Evolutionary conservation across 2,797 vertebrate genomes (phyloP), one percentile per base, ranked within the genome.

Genomic region (Myotis planiceps): DNA sequence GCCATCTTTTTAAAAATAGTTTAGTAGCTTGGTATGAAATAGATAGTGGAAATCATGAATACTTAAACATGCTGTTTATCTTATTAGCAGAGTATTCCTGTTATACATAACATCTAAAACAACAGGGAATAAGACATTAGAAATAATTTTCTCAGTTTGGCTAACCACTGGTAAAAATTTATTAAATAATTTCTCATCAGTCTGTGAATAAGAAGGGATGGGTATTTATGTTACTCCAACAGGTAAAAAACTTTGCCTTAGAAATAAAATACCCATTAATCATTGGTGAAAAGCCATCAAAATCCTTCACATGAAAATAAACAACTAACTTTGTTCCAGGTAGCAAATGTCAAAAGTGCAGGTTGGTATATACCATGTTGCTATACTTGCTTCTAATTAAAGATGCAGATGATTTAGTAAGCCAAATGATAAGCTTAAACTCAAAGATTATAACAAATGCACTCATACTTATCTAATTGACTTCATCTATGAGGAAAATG

Each of bases 101-200:
- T 93, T 93, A 89, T n/a, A 69, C 5, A 60, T 74, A 90, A 79
- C 19, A 95, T 34, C 47, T 65, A 15, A 47, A 95, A 90, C 55
- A 83, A 86, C n/a, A 85, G 51, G 47, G 15, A 68, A 92, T 39
- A 75, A 32, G 37, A 76, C 51, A 84, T 91, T 93, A 94, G 29
- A 80, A 66, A 90, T 0, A 81, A 81, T 95, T 96, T 92, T 96
- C 86, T 96, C 65, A 89, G 42, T 96, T 95, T 78, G 53, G 12
- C 63, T 87, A 95, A 94, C 51, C 21, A 76, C 10, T 87, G 49
- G 32, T 87, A 65, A 91, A 96, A 84, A n/a, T 14, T 49, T 60
- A 74, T 72, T 93, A 95, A 97, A 88, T 94, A 91, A 95, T 91
- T 97, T 93, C 21, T 68, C 63, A 81, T 93, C 60, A 87, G 72